Base-by-base conservation (phyloP, 1,140 invertebrate species). In the Pseudomyrmex cubaensis region DNA sequence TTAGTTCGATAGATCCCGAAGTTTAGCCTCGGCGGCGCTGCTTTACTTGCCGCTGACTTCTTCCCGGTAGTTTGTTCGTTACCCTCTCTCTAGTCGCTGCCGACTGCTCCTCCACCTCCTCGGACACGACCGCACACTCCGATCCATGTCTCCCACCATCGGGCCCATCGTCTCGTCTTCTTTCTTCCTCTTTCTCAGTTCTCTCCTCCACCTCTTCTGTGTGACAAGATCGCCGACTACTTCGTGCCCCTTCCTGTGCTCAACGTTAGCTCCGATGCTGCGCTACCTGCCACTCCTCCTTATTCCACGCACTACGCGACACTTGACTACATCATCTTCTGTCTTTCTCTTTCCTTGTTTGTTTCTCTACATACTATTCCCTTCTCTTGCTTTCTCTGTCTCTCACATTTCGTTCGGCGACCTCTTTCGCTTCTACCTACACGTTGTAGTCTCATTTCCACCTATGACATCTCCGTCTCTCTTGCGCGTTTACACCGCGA, bases 1-100 rank as follows among this genome's bases (percentile, higher is more conserved):
- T 94, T 93, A 94, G 93, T 94, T 94, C 91, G 92, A 94, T 92
- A 92, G 91, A 94, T 93, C 88, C 90, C 87, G 67, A 93, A 93
- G 91, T 94, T 94, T 92, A 92, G 92, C 91, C 86, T 86, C 89
- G 92, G 92, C 90, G 92, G 92, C 92, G 93, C 91, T 91, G 92
- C 92, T 91, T 91, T 92, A 91, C 92, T 92, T 90, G 92, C 89
- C 90, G 88, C 91, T 93, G 92, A 93, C 92, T 94, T 93, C 93
- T 92, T 93, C 91, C 89, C 93, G 90, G 93, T 93, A 94, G 93
- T 94, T 94, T 94, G 93, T 94, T 92, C 91, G 85, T 74, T 90
- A 25, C 86, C 86, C 92, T 87, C 78, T 88, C 89, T 66, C 61
- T 86, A 77, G 63, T 59, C 54, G 52, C 83, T 73, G 73, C 62